phyloP scores from a whole-genome alignment of 64 coral and sea anemone genomes.

The Pocillopora verrucosa region DNA sequence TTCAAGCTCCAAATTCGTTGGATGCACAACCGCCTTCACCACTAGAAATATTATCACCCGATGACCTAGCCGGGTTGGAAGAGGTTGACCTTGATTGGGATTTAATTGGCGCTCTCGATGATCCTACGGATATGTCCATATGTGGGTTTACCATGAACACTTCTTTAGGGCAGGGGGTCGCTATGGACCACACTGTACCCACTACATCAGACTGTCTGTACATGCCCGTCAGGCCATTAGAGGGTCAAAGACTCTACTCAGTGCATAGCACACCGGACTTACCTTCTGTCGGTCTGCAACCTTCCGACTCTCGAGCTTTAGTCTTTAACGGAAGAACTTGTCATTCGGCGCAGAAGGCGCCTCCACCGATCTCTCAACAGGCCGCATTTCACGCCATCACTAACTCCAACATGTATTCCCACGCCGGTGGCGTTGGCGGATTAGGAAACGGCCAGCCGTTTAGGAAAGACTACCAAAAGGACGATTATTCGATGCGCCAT shows the following conservation, averaged over 20 bases:
- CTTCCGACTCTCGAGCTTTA: slow-evolving; percentile 1
- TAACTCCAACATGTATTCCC: slow-evolving; percentile 33
- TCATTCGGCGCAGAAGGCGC: slow-evolving; percentile 49
- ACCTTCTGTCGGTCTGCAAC: slow-evolving; percentile 30
- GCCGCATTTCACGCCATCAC: slow-evolving; percentile 37
- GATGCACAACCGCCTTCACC: slow-evolving; percentile 66
- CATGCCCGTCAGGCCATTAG: slow-evolving; percentile 9
- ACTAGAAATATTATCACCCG: slow-evolving; percentile 65
- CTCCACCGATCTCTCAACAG: slow-evolving; percentile 1
- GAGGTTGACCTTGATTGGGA: slow-evolving; percentile 25
- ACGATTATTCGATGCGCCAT: slow-evolving; percentile 22
- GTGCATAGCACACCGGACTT: slow-evolving; percentile 73
- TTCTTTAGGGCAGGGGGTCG: slow-evolving; percentile 31
- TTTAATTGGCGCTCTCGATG: slow-evolving; percentile 3
- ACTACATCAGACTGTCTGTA: slow-evolving; percentile 83
- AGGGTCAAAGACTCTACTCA: slow-evolving; percentile 79
- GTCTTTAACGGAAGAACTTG: slow-evolving; percentile 54
- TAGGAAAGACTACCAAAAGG: slow-evolving; percentile 33
- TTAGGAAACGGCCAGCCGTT: background rate
- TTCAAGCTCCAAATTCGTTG: slow-evolving; percentile 49
- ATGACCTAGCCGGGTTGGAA: slow-evolving; percentile 57
- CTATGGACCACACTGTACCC: slow-evolving; percentile 34
- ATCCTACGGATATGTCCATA: slow-evolving; percentile 43
- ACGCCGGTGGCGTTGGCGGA: background rate
- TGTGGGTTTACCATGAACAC: slow-evolving; percentile 59